Evolutionary conservation across 2,797 vertebrate species (phyloP).

Genomic region (Fringilla coelebs): DNA sequence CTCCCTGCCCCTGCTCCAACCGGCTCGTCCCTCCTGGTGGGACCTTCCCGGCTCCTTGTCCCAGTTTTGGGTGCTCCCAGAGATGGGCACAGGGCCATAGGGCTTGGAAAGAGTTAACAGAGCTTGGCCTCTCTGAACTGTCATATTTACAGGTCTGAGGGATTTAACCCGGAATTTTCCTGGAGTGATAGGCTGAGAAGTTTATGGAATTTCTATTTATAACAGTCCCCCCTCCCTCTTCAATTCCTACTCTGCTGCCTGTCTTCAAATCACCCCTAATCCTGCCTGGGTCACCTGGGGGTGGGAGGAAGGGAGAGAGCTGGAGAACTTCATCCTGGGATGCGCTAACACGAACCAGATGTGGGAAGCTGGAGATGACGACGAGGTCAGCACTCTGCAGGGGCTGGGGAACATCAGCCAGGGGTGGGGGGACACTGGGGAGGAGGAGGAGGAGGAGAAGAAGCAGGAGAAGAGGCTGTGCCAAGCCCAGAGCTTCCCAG

Average conservation of each 20-base stretch:
- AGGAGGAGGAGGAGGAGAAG: neutral
- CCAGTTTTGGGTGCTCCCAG: neutral
- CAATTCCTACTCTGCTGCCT: constrained; percentile 23
- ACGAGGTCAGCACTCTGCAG: constrained; percentile 29
- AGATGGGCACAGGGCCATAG: fast-evolving
- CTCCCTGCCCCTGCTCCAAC: neutral
- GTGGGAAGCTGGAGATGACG: constrained; percentile 68
- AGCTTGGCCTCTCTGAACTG: neutral
- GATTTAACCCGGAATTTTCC: constrained; percentile 63
- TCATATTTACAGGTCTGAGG: constrained; percentile 58
- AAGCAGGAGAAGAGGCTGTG: neutral
- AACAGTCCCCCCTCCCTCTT: constrained; percentile 33
- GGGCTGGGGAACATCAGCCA: constrained; percentile 32
- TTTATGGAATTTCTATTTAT: constrained; percentile 75
- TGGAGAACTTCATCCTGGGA: constrained; percentile 66
- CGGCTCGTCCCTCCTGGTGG: fast-evolving
- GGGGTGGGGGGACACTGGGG: neutral
- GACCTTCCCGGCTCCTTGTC: neutral
- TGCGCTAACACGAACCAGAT: constrained; percentile 81
- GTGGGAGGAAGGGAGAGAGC: constrained; percentile 55
- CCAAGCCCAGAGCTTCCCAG: neutral
- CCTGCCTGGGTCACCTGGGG: constrained; percentile 70
- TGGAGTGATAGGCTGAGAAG: constrained; percentile 62
- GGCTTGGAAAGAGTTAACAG: neutral
- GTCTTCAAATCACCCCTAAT: constrained; percentile 73